Conservation (phyloP, 2,797 vertebrate genomes). For the Taenioides sp. region DNA sequence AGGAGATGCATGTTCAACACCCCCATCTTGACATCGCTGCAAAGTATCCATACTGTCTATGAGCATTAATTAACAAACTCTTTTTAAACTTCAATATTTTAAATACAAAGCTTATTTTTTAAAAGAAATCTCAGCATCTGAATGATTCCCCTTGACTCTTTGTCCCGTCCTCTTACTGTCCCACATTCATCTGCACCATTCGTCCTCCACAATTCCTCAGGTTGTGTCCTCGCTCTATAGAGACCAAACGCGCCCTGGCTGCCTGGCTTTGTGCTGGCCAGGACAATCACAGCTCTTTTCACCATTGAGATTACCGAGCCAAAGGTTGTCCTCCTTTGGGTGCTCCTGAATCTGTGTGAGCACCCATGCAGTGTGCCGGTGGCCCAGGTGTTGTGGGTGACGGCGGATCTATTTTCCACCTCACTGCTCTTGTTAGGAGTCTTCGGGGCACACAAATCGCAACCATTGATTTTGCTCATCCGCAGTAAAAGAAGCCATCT, state of each 20-base stretch:
- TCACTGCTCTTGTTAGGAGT: conserved; percentile 84
- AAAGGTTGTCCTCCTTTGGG: conserved; percentile 34
- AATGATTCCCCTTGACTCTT: conserved; percentile 12
- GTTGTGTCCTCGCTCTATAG: conserved; percentile 38
- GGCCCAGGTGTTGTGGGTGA: conserved; percentile 77
- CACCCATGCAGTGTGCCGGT: conserved; percentile 46
- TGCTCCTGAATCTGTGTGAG: conserved; percentile 27
- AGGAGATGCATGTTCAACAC: too few relatives aligned
- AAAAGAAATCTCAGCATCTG: not conserved
- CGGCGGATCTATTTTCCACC: conserved; percentile 87
- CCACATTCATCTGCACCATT: conserved; percentile 5
- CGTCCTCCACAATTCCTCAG: conserved; percentile 8
- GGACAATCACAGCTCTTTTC: conserved; percentile 50
- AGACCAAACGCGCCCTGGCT: conserved; percentile 27
- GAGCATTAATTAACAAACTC: too few relatives aligned
- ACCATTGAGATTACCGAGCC: conserved; percentile 53
- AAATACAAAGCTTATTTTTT: not conserved
- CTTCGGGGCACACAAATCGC: conserved; percentile 79
- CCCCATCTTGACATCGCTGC: too few relatives aligned
- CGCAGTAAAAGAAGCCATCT: conserved; percentile 47
- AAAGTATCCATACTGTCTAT: too few relatives aligned
- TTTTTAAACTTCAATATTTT: not conserved
- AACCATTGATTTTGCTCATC: conserved; percentile 80
- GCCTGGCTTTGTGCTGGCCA: conserved; percentile 41
- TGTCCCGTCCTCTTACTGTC: conserved; percentile 16